These are phyloP conservation scores for Colius striatus DNA, from an alignment of 2,113 vertebrate genomes.

Conservation along the genomic window DNA sequence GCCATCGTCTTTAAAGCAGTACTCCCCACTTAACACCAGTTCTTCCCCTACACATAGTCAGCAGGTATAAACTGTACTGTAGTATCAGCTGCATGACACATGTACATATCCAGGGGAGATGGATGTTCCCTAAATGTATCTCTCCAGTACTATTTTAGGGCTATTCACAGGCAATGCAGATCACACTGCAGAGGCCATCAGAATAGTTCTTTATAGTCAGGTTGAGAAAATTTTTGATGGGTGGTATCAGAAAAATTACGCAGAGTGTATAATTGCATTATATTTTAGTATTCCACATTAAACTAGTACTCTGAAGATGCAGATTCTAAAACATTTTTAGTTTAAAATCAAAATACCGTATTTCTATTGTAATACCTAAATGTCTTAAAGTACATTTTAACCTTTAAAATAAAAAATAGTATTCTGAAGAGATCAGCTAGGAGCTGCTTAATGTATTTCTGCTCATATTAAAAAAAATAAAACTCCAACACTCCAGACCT, in stretches of 20 bases:
- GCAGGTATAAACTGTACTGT: background rate
- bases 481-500: background rate
- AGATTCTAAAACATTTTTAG: background rate
- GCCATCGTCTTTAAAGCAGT: background rate
- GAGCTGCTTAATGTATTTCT: background rate
- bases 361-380: background rate
- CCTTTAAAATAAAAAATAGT: background rate
- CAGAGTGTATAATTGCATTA: background rate
- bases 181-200: background rate
- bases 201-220: background rate
- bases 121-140: background rate
- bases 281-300: background rate
- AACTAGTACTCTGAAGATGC: background rate
- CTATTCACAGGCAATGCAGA: background rate
- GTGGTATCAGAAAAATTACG: background rate
- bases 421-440: background rate
- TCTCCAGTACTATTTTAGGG: background rate
- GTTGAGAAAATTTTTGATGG: background rate
- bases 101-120: background rate
- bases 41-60: background rate
- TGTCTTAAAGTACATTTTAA: background rate
- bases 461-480: background rate
- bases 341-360: background rate
- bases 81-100: rapidly evolving
- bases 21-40: background rate